These are phyloP conservation scores for Phenganax subtilis DNA, from an alignment of 92 coral and sea anemone genomes.

Conservation along the genomic window DNA sequence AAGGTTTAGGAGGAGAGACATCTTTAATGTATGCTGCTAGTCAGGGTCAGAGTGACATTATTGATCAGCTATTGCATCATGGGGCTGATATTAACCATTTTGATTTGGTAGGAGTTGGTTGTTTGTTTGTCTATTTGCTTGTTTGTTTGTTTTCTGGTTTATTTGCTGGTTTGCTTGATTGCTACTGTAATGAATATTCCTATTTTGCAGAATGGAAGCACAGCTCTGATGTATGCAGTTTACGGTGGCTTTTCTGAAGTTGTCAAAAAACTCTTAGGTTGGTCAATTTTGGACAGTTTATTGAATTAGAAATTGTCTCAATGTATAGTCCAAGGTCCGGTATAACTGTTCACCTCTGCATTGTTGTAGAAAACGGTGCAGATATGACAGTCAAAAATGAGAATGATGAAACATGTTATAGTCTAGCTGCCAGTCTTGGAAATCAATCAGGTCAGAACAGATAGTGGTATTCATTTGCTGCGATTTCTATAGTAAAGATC, in stretches of 20 bases:
- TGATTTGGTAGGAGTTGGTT: slow-evolving; percentile 59
- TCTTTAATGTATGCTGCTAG: slow-evolving; percentile 89
- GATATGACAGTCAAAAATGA: slow-evolving; percentile 90
- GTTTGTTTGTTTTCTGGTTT: not conserved
- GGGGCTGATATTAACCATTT: slow-evolving; percentile 88
- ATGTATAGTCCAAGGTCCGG: not conserved
- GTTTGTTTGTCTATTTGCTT: not conserved
- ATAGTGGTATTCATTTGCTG: not conserved
- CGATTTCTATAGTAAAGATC: not conserved
- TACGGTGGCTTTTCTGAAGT: slow-evolving; percentile 87
- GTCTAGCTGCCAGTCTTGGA: slow-evolving; percentile 84
- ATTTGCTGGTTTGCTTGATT: not conserved
- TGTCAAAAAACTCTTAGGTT: slow-evolving; percentile 78
- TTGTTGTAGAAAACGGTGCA: slow-evolving; percentile 79
- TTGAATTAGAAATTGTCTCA: not conserved
- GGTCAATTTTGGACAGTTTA: not conserved
- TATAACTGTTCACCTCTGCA: not conserved
- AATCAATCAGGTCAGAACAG: slow-evolving; percentile 72
- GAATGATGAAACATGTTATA: slow-evolving; percentile 77
- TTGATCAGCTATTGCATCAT: slow-evolving; percentile 74
- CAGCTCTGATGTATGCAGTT: slow-evolving; percentile 92
- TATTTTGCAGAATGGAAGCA: slow-evolving; percentile 79
- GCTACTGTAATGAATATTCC: not conserved
- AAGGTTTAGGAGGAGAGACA: slow-evolving; percentile 87
- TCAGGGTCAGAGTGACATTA: slow-evolving; percentile 89